These are phyloP conservation scores for Bombus waltoni DNA, from an alignment of 1,140 invertebrate species.

Conservation along the genomic window DNA sequence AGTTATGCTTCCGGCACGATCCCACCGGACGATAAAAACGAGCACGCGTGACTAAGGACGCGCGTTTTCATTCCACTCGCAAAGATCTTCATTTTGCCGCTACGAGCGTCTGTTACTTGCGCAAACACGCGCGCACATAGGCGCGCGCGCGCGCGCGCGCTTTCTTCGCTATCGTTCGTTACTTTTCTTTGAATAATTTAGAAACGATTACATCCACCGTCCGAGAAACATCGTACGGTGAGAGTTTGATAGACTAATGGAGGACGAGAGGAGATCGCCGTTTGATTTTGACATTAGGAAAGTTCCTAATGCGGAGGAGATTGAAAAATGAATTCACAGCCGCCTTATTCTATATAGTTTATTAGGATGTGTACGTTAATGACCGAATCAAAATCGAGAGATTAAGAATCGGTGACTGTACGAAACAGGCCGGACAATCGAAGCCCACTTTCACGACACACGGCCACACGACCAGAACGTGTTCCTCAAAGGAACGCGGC, in stretches of 20 bases:
- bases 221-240: background rate
- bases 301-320: background rate
- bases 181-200: background rate
- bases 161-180: background rate
- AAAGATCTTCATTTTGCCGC: background rate
- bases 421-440: slow-evolving; percentile 1
- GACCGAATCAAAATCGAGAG: slow-evolving; percentile 2
- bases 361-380: background rate
- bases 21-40: slow-evolving; percentile 70
- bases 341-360: background rate
- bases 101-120: background rate
- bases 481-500: background rate
- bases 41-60: slow-evolving; percentile 73
- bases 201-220: background rate
- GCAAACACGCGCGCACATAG: no score
- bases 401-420: background rate
- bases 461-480: background rate
- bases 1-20: slow-evolving; percentile 80
- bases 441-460: background rate
- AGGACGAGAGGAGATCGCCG: background rate
- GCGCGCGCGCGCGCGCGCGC: no score
- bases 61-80: slow-evolving; percentile 34
- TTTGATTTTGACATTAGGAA: background rate
- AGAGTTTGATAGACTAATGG: background rate
- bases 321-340: slow-evolving; percentile 10